Evolutionary conservation across 1,140 invertebrate genomes (phyloP), one percentile per base, ranked within the genome.

Genomic region (Ericerus pela): DNA sequence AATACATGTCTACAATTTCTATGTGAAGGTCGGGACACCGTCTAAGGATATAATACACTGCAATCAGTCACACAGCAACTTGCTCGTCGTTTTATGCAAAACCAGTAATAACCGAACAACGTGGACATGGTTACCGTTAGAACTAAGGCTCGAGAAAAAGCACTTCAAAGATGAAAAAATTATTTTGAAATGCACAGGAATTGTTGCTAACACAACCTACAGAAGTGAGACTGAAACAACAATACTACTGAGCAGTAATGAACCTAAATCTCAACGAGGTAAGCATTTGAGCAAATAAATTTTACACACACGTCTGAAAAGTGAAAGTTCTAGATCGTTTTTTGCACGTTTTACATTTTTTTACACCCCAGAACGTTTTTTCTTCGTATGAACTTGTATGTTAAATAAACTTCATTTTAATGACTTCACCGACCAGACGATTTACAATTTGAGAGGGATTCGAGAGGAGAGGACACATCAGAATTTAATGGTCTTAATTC

Each of bases 121-220:
- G 2, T 47, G 41, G 41, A 47, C 41, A 10, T 47, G 41, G 41
- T 47, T 47, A 47, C 41, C 41, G 26, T 24, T 47, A 14, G 26
- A 47, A 24, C 2, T 47, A 10, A 47, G 20, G 22, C 26, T 47
- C 8, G 10, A 14, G 14, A 10, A 2, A 5, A 22, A 10, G 26
- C 20, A 47, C 26, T 47, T 47, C 41, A 47, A 3, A 4, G 6
- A 47, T 16, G 16, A 47, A 5, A 24, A 4, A 24, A 8, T 47
- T 8, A 20, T 5, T 47, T 47, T 47, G 20, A 18, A 47, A 5
- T 47, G 41, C 18, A 47, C 20, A 12, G 41, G 20, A 47, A 24
- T 47, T 47, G 12, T 47, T 3, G n/a, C n/a, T n/a, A n/a, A n/a
- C n/a, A 47, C 22, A 12, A 47, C 10, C 26, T 47, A 14, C 20